Evolutionary conservation across 2,888 invertebrate species (phyloP).

Genomic region (Drosophila conformis): DNA sequence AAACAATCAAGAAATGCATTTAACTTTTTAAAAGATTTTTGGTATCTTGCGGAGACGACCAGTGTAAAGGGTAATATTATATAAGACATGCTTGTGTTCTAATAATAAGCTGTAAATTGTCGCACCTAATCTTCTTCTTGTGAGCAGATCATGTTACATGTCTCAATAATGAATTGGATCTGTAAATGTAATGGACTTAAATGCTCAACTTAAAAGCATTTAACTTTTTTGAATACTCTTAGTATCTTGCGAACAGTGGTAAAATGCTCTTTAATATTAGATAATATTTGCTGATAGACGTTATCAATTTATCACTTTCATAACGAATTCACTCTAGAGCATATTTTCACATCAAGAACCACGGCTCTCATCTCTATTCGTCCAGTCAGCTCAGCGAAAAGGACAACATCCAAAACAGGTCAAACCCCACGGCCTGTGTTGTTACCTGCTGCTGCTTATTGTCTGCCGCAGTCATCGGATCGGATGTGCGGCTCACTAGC

Average conservation of each 20-base stretch:
- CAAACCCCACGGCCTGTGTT: constrained; percentile 25
- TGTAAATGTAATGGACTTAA: no score
- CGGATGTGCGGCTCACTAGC: constrained; percentile 69
- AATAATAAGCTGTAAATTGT: no score
- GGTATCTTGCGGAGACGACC: neutral
- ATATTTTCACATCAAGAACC: neutral
- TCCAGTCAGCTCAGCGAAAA: constrained; percentile 6
- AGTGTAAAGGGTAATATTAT: neutral
- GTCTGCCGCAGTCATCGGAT: constrained; percentile 25
- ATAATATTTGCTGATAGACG: neutral
- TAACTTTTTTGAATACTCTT: neutral
- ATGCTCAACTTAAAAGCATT: neutral
- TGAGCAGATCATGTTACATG: neutral
- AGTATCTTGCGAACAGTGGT: neutral
- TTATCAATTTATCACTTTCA: neutral
- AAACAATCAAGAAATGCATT: neutral
- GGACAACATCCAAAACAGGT: constrained; percentile 47
- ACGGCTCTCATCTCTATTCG: constrained; percentile 30
- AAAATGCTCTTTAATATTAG: neutral
- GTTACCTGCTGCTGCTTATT: constrained; percentile 41
- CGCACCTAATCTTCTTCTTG: neutral
- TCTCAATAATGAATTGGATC: neutral
- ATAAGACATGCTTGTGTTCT: no score
- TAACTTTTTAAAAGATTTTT: neutral
- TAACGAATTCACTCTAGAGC: neutral